These are phyloP conservation scores for Drosophila seguyi DNA, from an alignment of 1,140 invertebrate species.

Conservation along the genomic window DNA sequence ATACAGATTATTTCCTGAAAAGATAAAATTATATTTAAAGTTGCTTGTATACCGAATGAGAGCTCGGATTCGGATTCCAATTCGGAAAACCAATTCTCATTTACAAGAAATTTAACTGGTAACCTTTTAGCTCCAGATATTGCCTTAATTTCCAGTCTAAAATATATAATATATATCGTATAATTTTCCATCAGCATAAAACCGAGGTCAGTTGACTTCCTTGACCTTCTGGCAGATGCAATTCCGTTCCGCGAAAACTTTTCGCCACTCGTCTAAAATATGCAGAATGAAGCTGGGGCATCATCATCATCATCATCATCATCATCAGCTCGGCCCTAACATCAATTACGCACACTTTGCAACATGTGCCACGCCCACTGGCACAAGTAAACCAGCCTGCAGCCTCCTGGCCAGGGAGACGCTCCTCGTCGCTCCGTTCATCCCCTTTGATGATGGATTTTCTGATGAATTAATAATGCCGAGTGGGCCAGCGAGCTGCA, in stretches of 20 bases:
- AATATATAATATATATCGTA: neutral
- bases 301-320: conserved; percentile 20
- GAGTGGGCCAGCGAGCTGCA: conserved; percentile 22
- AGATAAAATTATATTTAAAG: too few species aligned
- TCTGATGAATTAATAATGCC: conserved; percentile 51
- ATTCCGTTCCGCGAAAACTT: conserved; percentile 34
- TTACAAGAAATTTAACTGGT: neutral
- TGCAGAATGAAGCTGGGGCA: conserved; percentile 50
- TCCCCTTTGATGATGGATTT: conserved; percentile 35
- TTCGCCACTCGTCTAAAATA: conserved; percentile 61
- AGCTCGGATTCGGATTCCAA: too few species aligned
- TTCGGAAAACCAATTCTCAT: neutral
- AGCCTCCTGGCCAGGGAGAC: neutral
- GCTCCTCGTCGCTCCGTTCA: too few species aligned
- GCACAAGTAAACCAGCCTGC: neutral
- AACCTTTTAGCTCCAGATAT: neutral
- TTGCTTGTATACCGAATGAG: too few species aligned
- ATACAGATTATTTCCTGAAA: too few species aligned
- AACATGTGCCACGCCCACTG: conserved; percentile 43
- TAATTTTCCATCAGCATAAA: neutral
- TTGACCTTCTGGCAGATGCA: conserved; percentile 40
- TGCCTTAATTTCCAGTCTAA: too few species aligned
- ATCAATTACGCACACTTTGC: conserved; percentile 63
- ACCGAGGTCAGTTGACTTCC: conserved; percentile 4
- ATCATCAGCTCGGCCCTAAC: conserved; percentile 34